phyloP scores from a whole-genome alignment of 2,113 vertebrate genomes.

The Colaptes auratus region DNA sequence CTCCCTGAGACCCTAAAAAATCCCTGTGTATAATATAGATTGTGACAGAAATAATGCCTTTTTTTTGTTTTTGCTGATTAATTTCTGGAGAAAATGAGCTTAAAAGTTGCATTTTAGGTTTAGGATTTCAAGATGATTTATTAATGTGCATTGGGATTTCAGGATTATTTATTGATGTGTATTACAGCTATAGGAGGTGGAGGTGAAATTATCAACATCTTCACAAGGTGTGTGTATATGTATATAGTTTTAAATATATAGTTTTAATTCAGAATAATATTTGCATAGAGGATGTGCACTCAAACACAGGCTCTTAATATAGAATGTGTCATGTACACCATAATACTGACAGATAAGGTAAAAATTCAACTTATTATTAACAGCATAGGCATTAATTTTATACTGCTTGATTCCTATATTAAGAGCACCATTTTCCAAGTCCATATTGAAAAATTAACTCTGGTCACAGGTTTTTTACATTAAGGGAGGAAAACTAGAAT shows the following conservation, averaged over 20 bases:
- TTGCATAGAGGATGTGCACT: not conserved
- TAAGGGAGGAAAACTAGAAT: constrained; percentile 20
- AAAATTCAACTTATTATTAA: not conserved
- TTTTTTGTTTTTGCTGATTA: not conserved
- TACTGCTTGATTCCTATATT: not conserved
- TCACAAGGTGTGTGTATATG: not conserved
- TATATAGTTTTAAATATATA: not conserved
- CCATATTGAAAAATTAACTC: constrained; percentile 35
- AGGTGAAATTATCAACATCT: not conserved
- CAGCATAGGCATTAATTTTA: not conserved
- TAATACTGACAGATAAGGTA: not conserved
- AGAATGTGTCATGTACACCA: not conserved
- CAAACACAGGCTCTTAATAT: not conserved
- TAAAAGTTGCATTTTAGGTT: not conserved
- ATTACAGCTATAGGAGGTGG: not conserved
- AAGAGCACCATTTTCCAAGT: not conserved
- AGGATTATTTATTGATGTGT: not conserved
- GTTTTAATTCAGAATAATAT: not conserved
- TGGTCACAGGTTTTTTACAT: constrained; percentile 6
- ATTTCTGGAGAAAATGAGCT: not conserved
- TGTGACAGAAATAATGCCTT: not conserved
- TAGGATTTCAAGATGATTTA: not conserved
- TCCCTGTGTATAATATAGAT: not conserved
- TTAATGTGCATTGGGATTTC: not conserved
- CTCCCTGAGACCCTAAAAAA: too few species aligned